Evolutionary conservation across 1,140 invertebrate genomes (phyloP).

Genomic region (Amphibalanus amphitrite): DNA sequence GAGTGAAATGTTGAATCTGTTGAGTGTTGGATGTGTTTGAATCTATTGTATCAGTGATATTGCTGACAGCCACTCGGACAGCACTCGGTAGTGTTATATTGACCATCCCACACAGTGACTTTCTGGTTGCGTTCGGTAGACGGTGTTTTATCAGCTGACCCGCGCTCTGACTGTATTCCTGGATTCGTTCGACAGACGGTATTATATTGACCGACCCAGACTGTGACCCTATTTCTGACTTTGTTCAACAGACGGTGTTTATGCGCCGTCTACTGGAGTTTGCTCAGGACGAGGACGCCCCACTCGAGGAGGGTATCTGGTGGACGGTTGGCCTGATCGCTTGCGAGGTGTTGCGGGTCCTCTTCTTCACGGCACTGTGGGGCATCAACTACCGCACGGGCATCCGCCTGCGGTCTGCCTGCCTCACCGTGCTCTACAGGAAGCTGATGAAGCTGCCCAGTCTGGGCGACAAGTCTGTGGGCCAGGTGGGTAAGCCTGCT

Average conservation of each 20-base stretch:
- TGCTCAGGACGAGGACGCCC: slow-evolving; percentile 27
- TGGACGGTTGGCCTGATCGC: slow-evolving; percentile 34
- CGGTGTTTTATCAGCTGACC: no score
- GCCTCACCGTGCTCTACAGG: slow-evolving; percentile 40
- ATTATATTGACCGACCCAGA: no score
- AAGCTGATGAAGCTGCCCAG: slow-evolving; percentile 40
- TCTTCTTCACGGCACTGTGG: slow-evolving; percentile 41
- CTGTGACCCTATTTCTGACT: no score
- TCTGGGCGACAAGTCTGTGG: slow-evolving; percentile 36
- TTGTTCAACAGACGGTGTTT: slow-evolving; percentile 35
- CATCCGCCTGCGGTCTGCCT: slow-evolving; percentile 38
- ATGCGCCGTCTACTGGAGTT: slow-evolving; percentile 36
- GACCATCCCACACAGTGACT: no score
- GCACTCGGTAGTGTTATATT: no score
- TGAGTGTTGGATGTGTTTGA: no score
- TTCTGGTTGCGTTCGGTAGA: no score
- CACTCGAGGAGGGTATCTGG: slow-evolving; percentile 28
- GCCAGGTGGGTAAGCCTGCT: slow-evolving; percentile 33
- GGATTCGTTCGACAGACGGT: no score
- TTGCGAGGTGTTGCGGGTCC: slow-evolving; percentile 36
- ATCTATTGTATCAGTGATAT: no score
- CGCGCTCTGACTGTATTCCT: no score
- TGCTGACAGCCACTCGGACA: no score
- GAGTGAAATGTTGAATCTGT: no score
- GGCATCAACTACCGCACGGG: slow-evolving; percentile 40